A percentile compares a stretch with the other conserved stretches of the same genome.
These are phyloP conservation scores for Apaloderma vittatum DNA, from an alignment of 2,113 vertebrate genomes.

Conservation along the genomic window DNA sequence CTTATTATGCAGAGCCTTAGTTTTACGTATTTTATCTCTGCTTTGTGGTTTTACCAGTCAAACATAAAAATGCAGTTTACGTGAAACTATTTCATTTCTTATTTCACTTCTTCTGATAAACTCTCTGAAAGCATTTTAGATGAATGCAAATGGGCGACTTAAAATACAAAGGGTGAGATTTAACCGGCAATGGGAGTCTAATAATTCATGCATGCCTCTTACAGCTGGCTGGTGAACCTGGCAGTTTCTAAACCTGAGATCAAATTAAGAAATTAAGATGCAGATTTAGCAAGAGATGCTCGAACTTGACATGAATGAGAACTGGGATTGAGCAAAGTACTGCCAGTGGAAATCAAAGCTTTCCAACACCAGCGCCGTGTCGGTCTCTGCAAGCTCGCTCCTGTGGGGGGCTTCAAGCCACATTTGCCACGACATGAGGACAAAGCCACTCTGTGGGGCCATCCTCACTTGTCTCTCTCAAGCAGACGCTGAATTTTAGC, in stretches of 20 bases:
- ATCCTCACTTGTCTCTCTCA: not conserved
- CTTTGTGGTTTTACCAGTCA: conserved; percentile 43
- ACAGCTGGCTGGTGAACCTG: not conserved
- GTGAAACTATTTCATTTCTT: conserved; percentile 50
- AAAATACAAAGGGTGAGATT: conserved; percentile 29
- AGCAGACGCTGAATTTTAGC: not conserved
- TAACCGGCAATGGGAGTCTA: not conserved
- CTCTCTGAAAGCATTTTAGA: not conserved
- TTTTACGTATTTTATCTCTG: conserved; percentile 48
- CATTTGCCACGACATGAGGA: fast-evolving
- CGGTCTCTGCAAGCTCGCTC: not conserved
- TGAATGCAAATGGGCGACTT: conserved; percentile 56
- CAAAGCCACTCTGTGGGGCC: not conserved
- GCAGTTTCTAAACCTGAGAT: not conserved
- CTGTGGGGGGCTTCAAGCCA: not conserved
- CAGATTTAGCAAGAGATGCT: not conserved
- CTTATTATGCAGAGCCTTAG: conserved; percentile 31
- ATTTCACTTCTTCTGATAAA: conserved; percentile 43
- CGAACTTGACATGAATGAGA: not conserved
- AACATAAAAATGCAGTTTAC: conserved; percentile 35
- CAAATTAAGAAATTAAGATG: conserved; percentile 54
- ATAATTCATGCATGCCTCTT: not conserved
- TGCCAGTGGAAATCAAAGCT: not conserved
- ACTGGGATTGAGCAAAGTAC: not conserved
- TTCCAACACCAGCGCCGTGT: fast-evolving